Conservation (phyloP, 2,888 invertebrate species). For the Emmelina monodactyla region DNA sequence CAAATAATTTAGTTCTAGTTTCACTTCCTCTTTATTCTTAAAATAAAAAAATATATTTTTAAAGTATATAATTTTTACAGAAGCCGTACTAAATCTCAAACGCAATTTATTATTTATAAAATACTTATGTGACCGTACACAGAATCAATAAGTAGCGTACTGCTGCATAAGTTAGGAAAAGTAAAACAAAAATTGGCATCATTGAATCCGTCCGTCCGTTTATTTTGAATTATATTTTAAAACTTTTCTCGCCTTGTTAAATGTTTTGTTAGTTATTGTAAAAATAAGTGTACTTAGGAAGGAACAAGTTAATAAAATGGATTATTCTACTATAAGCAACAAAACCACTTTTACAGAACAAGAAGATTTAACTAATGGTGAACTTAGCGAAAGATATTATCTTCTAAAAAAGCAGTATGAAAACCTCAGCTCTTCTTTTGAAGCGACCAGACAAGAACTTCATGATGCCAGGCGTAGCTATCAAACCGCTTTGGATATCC, state of each 20-base stretch:
- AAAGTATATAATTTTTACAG: too few relatives aligned
- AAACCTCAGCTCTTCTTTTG: conserved; percentile 36
- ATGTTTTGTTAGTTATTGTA: too few relatives aligned
- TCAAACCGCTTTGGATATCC: conserved; percentile 51
- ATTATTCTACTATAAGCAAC: conserved; percentile 54
- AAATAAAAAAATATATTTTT: too few relatives aligned
- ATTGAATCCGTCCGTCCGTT: not conserved
- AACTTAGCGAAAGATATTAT: conserved; percentile 45
- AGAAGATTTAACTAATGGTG: conserved; percentile 44
- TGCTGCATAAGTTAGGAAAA: conserved; percentile 2
- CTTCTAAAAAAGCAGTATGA: conserved; percentile 49
- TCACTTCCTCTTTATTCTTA: too few relatives aligned
- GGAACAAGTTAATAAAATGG: too few relatives aligned
- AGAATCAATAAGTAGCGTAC: not conserved
- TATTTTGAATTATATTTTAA: too few relatives aligned
- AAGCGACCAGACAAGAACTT: conserved; percentile 48
- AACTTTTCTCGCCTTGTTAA: too few relatives aligned
- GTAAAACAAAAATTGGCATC: not conserved
- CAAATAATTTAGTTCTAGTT: too few relatives aligned
- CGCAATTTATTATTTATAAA: too few relatives aligned
- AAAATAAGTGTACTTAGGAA: too few relatives aligned
- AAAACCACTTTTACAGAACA: conserved; percentile 43
- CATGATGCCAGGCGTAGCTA: conserved; percentile 48
- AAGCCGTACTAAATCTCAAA: too few relatives aligned
- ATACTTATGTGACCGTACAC: too few relatives aligned